Evolutionary conservation across 2,888 invertebrate species (phyloP).

Genomic region (Hymenopus coronatus): DNA sequence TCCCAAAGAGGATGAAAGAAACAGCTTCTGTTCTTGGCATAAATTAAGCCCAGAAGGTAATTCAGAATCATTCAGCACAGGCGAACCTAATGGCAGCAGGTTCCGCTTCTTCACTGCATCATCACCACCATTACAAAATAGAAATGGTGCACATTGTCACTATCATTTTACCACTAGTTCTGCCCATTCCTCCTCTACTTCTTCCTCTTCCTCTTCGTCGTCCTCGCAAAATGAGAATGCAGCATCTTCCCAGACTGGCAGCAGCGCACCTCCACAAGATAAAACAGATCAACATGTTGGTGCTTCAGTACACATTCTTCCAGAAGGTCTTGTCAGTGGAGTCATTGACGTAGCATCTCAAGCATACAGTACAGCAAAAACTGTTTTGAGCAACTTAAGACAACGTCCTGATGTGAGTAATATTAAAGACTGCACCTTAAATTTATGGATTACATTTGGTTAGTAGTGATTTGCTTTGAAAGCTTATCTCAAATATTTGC

Average conservation of each 20-base stretch:
- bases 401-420: constrained; percentile 21
- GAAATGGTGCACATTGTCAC: neutral
- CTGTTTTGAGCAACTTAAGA: constrained; percentile 48
- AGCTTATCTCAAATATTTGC: too few relatives aligned
- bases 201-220: neutral
- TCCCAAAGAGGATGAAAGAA: neutral
- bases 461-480: too few relatives aligned
- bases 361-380: constrained; percentile 48
- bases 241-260: neutral
- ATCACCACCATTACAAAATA: neutral
- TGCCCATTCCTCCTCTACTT: neutral
- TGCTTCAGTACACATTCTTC: constrained; percentile 43
- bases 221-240: neutral
- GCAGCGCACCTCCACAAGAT: neutral
- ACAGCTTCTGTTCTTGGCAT: neutral
- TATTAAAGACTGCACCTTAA: neutral
- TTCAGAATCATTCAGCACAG: neutral
- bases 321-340: constrained; percentile 47
- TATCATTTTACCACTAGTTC: neutral
- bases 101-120: neutral
- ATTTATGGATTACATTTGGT: too few relatives aligned
- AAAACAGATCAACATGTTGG: neutral
- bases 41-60: neutral
- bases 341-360: constrained; percentile 49
- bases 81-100: neutral